Conservation (phyloP, 2,797 vertebrate species). For the Mus spretus region DNA sequence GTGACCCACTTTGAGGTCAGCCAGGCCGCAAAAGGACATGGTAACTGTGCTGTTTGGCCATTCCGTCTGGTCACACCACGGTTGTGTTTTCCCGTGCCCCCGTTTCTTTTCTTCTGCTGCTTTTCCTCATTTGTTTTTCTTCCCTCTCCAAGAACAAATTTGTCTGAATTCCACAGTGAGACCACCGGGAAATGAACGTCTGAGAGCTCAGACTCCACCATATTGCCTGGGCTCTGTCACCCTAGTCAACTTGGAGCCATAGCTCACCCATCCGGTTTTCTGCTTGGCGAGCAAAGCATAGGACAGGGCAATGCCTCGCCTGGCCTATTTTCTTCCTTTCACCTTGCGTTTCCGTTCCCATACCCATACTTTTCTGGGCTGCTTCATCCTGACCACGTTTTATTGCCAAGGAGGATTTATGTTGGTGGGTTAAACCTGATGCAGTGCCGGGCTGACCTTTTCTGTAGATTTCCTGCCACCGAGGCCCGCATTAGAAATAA, state of each 20-base stretch:
- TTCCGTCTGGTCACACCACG: neutral
- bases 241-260: neutral
- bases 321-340: conserved; percentile 57
- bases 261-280: conserved; percentile 58
- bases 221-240: neutral
- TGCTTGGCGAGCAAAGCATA: neutral
- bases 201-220: neutral
- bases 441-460: conserved; percentile 71
- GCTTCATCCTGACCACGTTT: conserved; percentile 70
- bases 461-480: conserved; percentile 78
- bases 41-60: neutral
- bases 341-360: neutral
- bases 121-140: neutral
- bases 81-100: neutral
- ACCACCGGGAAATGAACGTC: neutral
- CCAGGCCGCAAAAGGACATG: conserved; percentile 60
- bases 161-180: conserved; percentile 26
- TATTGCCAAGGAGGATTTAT: conserved; percentile 77
- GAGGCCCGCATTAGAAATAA: neutral
- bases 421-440: conserved; percentile 75
- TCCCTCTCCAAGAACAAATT: conserved; percentile 20
- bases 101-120: conserved; percentile 2
- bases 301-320: neutral
- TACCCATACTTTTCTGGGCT: conserved; percentile 52
- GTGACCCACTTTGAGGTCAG: conserved; percentile 81